Percentiles rank a stretch among this genome's conserved stretches.
Conservation (phyloP, 2,888 invertebrate species). For the Balanococcus diminutus region DNA sequence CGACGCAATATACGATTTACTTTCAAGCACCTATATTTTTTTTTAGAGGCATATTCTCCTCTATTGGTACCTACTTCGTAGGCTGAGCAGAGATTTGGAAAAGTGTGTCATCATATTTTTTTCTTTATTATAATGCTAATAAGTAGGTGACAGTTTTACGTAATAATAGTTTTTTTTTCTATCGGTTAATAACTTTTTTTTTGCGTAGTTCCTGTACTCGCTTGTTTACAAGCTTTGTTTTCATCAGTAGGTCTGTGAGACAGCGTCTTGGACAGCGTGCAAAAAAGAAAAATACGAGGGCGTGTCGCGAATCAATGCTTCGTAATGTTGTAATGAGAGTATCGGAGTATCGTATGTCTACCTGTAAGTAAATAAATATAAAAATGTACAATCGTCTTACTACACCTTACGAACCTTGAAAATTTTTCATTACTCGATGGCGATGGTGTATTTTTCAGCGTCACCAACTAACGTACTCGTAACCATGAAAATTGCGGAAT, state of each 20-base stretch:
- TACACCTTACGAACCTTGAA: not conserved
- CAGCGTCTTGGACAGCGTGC: not conserved
- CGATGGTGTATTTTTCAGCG: not conserved
- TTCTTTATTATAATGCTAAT: slow-evolving; percentile 6
- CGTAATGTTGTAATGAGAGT: not conserved
- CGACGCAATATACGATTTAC: not conserved
- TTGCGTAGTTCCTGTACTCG: slow-evolving; percentile 15
- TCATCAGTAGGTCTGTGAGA: not conserved
- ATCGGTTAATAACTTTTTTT: not conserved
- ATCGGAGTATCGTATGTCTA: not conserved
- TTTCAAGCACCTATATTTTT: not conserved
- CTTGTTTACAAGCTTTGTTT: slow-evolving; percentile 27
- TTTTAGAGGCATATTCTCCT: not conserved
- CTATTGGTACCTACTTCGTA: not conserved
- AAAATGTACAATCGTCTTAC: not conserved
- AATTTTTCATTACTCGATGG: not conserved
- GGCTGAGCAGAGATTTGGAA: not conserved
- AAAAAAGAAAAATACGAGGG: not conserved
- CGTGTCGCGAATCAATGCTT: not conserved
- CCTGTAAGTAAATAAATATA: not conserved
- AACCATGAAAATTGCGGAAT: slow-evolving; percentile 1
- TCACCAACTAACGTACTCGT: not conserved
- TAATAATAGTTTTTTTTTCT: not conserved
- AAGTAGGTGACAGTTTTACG: not conserved
- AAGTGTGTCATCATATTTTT: not conserved